Base-by-base conservation (phyloP, 2,888 invertebrate species). In the Hylaea fasciaria region DNA sequence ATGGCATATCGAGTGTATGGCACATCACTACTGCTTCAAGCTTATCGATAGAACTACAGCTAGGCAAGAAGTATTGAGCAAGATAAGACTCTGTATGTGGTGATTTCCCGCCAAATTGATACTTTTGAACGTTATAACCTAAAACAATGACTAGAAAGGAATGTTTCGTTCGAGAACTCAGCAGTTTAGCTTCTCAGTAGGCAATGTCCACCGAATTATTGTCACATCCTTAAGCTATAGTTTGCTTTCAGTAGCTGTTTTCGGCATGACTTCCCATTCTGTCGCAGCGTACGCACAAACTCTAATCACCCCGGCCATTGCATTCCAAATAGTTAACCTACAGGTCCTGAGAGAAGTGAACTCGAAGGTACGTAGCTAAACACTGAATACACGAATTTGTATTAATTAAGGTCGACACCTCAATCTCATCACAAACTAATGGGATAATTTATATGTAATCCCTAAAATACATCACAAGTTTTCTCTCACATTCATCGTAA, bases 61-160 rank as follows among this genome's bases (percentile, higher is more conserved):
- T 85, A 89, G 82, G 86, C 87, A 85, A 89, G 85, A 87, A 78
- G 83, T 83, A 83, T 88, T 91, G 91, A 91, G 91, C 91, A 89
- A 89, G 85, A 82, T 77, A 74, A 83, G 77, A 82, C 80, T 82
- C 75, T 78, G 76, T 76, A 74, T 32, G 29, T 54, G 54, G 40
- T 13, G 22, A 22, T 78, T 74, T 81, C 77, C 79, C 81, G 83
- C 81, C 80, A 79, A 82, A 80, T 77, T 65, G 66, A 62, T 64
- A 59, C 48, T 60, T 56, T 60, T 58, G 35, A 57, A 57, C 52
- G 50, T 61, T 62, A 62, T 62, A 54, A 68, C 69, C 71, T 68
- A 70, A 73, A 77, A 83, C 56, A 87, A 89, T 91, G 91, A 91
- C 91, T 91, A 91, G 91, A 90, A 66, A 85, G 91, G 89, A 91